These are phyloP conservation scores for Lutjanus campechanus DNA, from an alignment of 2,797 vertebrate genomes.

Conservation along the genomic window DNA sequence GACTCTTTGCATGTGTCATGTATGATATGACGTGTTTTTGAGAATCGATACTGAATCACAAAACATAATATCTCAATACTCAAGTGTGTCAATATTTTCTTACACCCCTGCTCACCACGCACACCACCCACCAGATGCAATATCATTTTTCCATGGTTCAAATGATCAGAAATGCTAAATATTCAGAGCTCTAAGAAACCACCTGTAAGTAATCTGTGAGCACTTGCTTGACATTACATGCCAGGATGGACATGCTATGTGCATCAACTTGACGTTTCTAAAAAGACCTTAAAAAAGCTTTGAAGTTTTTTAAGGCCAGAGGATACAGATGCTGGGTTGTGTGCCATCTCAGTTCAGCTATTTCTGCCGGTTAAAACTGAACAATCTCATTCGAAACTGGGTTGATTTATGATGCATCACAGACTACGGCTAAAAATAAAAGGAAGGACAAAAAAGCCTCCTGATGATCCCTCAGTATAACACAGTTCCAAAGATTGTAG, in stretches of 20 bases:
- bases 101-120: too few relatives aligned
- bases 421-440: constrained; percentile 71
- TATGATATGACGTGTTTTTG: too few relatives aligned
- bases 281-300: constrained; percentile 6
- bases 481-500: constrained; percentile 54
- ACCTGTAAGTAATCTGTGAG: not conserved
- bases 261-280: not conserved
- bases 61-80: too few relatives aligned
- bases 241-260: not conserved
- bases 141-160: not conserved
- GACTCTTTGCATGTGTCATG: too few relatives aligned
- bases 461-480: constrained; percentile 65
- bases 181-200: constrained; percentile 7
- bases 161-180: not conserved
- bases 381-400: constrained; percentile 69
- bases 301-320: constrained; percentile 32
- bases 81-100: too few relatives aligned
- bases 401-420: constrained; percentile 75
- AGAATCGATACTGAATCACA: too few relatives aligned
- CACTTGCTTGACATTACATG: not conserved
- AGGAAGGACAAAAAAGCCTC: constrained; percentile 58
- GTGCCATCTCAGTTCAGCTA: constrained; percentile 46
- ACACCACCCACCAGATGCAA: constrained; percentile 1
- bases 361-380: constrained; percentile 59
- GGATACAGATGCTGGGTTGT: constrained; percentile 17